phyloP scores from a whole-genome alignment of 2,888 invertebrate genomes.

The Amitus sp. region DNA sequence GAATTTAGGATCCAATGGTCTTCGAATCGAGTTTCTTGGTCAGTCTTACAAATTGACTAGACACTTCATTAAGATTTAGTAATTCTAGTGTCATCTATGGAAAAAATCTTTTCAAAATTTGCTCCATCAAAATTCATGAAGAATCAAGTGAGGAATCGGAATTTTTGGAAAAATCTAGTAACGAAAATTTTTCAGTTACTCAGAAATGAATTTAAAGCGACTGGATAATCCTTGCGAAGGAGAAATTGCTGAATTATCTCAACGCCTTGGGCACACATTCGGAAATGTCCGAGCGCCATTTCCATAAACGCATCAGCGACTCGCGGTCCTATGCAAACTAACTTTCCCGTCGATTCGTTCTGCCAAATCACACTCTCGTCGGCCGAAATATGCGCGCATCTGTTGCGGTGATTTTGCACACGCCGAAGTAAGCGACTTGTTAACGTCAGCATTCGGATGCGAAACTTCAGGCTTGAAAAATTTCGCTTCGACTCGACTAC shows the following conservation, averaged over 20 bases:
- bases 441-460: constrained; percentile 59
- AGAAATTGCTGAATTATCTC: constrained; percentile 48
- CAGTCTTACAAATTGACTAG: too few species aligned
- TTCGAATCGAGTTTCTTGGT: too few species aligned
- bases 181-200: not conserved
- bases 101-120: too few species aligned
- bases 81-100: too few species aligned
- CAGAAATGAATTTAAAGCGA: constrained; percentile 22
- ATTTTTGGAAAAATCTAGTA: too few species aligned
- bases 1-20: too few species aligned
- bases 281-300: constrained; percentile 52
- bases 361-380: constrained; percentile 34
- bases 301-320: constrained; percentile 57
- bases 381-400: constrained; percentile 9
- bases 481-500: too few species aligned
- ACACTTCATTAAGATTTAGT: too few species aligned
- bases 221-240: constrained; percentile 22
- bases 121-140: too few species aligned
- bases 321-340: constrained; percentile 48
- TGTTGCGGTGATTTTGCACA: constrained; percentile 14
- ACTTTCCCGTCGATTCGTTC: constrained; percentile 43
- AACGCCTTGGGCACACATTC: constrained; percentile 46
- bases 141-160: too few species aligned
- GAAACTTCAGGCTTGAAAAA: constrained; percentile 46
- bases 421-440: constrained; percentile 49